Base-by-base conservation (phyloP, 1,140 invertebrate genomes). In the Platorchestia sp. region DNA sequence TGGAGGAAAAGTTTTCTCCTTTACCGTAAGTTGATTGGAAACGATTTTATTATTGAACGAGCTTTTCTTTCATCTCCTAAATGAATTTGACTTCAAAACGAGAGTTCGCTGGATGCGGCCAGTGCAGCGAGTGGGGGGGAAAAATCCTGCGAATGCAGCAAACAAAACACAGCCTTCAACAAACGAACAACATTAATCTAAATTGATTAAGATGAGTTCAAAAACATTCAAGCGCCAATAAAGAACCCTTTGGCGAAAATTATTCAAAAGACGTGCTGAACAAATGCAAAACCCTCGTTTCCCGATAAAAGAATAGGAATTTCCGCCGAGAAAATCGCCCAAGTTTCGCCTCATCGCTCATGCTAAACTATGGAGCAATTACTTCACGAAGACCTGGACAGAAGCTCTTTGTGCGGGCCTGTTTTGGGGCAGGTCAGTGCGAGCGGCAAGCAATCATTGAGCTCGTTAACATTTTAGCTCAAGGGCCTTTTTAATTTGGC, bases 401-500 rank as follows among this genome's bases (percentile, higher is more conserved):
- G 59, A 75, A 75, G 10, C 27, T n/a, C 14, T 36, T 75, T 75
- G 10, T 14, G 5, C 36, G 36, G 43, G 41, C 36, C 87, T 43
- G 36, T 42, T 89, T 16, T 16, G 36, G 10, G 27, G n/a, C 87
- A 44, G 87, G 87, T 44, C 41, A 89, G 87, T 42, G 59, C 87
- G 89, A 45, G 44, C 45, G 47, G 36, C 36, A 42, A 44, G 91
- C 91, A 44, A 93, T 93, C 45, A 93, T 93, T 47, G 91, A 40
- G 45, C 91, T 93, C 91, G 91, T 93, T 93, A 93, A 45, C 43
- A 93, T 45, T 93, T 45, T 93, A 44, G 44, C 91, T 45, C 36
- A 19, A 44, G 45, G 40, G 91, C 16, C 91, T 44, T 93, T 93
- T 93, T 93, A 93, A 45, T 47, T 40, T 45, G 36, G 45, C 91